Conservation (phyloP, 1,140 invertebrate species). For the Coenobita brevimanus region DNA sequence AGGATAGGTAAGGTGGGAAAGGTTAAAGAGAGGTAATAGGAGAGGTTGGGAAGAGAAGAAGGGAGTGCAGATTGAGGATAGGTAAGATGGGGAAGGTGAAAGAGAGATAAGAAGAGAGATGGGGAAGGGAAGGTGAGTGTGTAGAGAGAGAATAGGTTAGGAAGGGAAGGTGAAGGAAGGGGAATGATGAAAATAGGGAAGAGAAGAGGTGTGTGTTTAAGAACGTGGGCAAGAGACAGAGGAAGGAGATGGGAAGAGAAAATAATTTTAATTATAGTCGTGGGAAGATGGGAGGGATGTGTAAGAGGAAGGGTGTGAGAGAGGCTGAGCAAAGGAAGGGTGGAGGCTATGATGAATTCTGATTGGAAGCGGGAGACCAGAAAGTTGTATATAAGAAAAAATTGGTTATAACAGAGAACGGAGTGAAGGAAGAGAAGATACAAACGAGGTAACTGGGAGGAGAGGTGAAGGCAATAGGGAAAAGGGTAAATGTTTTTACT, state of each 20-base stretch:
- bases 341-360: too few relatives aligned
- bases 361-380: slow-evolving; percentile 4
- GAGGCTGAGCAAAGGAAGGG: too few relatives aligned
- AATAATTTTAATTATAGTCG: too few relatives aligned
- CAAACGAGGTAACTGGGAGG: background rate
- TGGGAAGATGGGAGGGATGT: too few relatives aligned
- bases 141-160: background rate
- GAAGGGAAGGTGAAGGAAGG: too few relatives aligned
- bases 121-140: too few relatives aligned
- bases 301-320: too few relatives aligned
- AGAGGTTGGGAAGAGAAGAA: background rate
- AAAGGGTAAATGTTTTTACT: background rate
- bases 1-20: background rate
- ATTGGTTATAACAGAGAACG: background rate
- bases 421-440: background rate
- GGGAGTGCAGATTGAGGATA: background rate
- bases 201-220: too few relatives aligned
- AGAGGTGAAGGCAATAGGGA: background rate
- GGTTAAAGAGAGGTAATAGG: background rate
- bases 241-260: too few relatives aligned
- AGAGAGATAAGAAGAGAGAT: background rate
- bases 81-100: background rate
- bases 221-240: too few relatives aligned
- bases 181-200: too few relatives aligned
- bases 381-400: background rate